Evolutionary conservation across 2,888 invertebrate genomes (phyloP).

Genomic region (Lasioglossum malachurum): DNA sequence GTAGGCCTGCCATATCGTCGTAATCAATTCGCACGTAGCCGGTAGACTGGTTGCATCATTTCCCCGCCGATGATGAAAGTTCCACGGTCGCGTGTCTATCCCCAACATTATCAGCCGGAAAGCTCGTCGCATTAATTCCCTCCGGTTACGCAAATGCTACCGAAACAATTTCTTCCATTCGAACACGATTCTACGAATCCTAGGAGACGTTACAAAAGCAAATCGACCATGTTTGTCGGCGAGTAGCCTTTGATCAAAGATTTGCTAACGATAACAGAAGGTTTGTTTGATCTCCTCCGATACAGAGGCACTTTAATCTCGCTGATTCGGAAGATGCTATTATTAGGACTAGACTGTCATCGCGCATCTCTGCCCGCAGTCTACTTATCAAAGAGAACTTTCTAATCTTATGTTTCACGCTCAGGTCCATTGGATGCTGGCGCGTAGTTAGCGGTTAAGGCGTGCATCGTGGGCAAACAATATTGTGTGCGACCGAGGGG

Average conservation of each 20-base stretch:
- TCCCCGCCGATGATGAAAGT: constrained; percentile 14
- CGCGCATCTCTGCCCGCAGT: neutral
- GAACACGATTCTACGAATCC: neutral
- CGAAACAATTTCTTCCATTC: neutral
- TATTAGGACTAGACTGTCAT: neutral
- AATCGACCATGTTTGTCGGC: neutral
- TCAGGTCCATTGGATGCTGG: neutral
- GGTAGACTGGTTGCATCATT: constrained; percentile 30
- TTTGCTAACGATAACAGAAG: neutral
- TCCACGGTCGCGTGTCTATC: constrained; percentile 7
- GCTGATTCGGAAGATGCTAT: neutral
- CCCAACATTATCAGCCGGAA: neutral
- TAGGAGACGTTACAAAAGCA: neutral
- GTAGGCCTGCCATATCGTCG: constrained; percentile 32
- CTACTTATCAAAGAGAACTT: neutral
- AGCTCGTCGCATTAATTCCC: neutral
- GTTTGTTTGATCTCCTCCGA: neutral
- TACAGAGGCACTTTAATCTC: neutral
- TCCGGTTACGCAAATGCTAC: neutral
- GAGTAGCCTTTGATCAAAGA: neutral
- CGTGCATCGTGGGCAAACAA: neutral
- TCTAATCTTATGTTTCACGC: neutral
- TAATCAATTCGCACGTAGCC: constrained; percentile 54
- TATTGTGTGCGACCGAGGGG: neutral
- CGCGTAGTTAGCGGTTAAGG: neutral